These are phyloP conservation scores for Drosophila truncata DNA, from an alignment of 1,140 invertebrate species.

Conservation along the genomic window DNA sequence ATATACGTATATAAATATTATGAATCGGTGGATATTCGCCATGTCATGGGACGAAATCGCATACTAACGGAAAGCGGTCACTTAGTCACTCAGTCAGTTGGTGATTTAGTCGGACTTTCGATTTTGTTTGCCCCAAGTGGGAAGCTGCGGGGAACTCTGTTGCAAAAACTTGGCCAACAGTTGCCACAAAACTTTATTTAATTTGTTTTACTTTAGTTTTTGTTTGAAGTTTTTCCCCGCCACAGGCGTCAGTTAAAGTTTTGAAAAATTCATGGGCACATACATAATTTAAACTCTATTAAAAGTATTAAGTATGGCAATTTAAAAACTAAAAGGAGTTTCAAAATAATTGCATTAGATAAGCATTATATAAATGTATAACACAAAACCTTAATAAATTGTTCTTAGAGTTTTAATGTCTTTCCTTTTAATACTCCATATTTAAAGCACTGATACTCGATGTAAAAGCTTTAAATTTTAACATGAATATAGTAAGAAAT, in stretches of 20 bases:
- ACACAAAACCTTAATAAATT: neutral
- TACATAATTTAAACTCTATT: conserved; percentile 8
- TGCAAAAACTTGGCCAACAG: conserved; percentile 35
- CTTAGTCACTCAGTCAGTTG: conserved; percentile 28
- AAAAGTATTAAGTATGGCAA: conserved; percentile 25
- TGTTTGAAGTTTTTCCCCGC: conserved; percentile 7
- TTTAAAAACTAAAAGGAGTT: neutral
- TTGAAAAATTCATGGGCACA: neutral
- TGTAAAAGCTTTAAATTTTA: neutral
- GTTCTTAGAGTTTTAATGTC: neutral
- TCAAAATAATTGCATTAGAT: neutral
- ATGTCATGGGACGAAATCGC: conserved; percentile 28
- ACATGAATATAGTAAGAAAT: neutral
- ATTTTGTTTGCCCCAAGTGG: conserved; percentile 39
- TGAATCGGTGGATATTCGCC: conserved; percentile 7
- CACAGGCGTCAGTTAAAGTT: conserved; percentile 6
- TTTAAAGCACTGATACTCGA: neutral
- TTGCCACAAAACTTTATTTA: conserved; percentile 48
- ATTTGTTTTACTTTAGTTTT: conserved; percentile 24
- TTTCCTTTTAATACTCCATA: too few relatives aligned
- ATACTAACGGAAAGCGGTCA: conserved; percentile 31
- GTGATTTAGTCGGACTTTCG: conserved; percentile 51
- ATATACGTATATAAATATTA: conserved; percentile 13
- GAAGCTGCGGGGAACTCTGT: conserved; percentile 21
- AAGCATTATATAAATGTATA: neutral